Base-by-base conservation (phyloP, 2,797 vertebrate species). In the Knipowitschia caucasica region DNA sequence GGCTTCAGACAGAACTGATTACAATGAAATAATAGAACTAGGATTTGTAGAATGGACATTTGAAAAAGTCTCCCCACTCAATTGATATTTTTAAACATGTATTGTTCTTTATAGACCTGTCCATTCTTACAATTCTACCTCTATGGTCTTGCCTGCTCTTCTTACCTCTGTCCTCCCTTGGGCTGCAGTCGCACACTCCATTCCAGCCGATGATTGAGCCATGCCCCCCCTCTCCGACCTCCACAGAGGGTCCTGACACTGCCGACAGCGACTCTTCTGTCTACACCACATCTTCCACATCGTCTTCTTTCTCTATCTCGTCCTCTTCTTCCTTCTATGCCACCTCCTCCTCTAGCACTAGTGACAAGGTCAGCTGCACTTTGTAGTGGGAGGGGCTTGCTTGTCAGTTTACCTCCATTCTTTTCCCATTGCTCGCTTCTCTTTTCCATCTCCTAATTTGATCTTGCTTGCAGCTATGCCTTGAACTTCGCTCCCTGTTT, bases 321-420 rank as follows among this genome's bases (percentile, higher is more conserved):
- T 87, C 80, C 61, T 77, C 86, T 57, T 89, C 83, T 15, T 89
- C 89, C 80, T 91, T 89, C 82, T 75, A 83, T 85, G 90, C 92
- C 85, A 84, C 87, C 20, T 83, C 87, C 67, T 91, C 91, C 69
- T 73, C 87, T 89, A 90, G 68, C 90, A 81, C 73, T 86, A 87
- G 78, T 70, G 86, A 89, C 77, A 89, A 92, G 89, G 88, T 91
- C 86, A 90, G 88, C 82, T 51, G 49, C 53, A 20, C 63, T 66
- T 71, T 64, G 69, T 70, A 60, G 24, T 52, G 69, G 69, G 67
- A 81, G 77, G 78, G 71, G 78, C 73, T 78, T 84, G 80, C 77
- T 78, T 82, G 67, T 74, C 69, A 73, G 56, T 55, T 49, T 53
- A 50, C 43, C 9, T 51, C 56, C 65, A 54, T 66, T 63, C 52